phyloP scores from a whole-genome alignment of 2,113 vertebrate genomes.

The Urocolius indicus region DNA sequence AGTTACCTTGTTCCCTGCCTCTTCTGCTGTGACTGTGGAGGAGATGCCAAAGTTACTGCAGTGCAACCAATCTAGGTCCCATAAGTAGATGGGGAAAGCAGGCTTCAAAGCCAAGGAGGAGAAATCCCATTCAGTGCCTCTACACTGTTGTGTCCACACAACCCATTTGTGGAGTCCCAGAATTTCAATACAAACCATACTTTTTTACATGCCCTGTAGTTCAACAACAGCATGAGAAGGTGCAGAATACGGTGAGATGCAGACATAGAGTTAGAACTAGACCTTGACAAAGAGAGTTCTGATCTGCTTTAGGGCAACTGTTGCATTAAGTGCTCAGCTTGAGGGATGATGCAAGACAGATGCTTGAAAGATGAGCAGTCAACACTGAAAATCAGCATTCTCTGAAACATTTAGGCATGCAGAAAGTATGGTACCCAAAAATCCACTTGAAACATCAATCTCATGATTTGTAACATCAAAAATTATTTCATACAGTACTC shows the following conservation, averaged over 20 bases:
- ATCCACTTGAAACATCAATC: neutral
- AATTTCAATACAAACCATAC: neutral
- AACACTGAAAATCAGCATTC: neutral
- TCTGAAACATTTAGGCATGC: neutral
- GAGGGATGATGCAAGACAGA: neutral
- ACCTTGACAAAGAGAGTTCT: neutral
- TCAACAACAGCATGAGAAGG: neutral
- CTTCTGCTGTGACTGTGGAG: neutral
- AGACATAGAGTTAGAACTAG: neutral
- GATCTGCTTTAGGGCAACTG: neutral
- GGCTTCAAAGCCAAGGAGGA: neutral
- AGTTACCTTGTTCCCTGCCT: neutral
- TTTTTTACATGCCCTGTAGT: fast-evolving
- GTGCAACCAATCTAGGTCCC: fast-evolving
- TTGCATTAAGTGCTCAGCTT: neutral
- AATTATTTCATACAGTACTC: neutral
- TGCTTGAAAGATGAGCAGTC: neutral
- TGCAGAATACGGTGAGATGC: neutral
- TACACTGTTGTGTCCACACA: neutral
- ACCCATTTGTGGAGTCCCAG: neutral
- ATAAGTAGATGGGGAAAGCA: neutral
- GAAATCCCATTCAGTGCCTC: neutral
- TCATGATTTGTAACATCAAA: neutral
- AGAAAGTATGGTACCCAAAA: neutral
- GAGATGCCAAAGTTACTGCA: neutral